Conservation (phyloP, 37 sponge, comb jelly and placozoan species). For the Diacarnus erythraeanus region DNA sequence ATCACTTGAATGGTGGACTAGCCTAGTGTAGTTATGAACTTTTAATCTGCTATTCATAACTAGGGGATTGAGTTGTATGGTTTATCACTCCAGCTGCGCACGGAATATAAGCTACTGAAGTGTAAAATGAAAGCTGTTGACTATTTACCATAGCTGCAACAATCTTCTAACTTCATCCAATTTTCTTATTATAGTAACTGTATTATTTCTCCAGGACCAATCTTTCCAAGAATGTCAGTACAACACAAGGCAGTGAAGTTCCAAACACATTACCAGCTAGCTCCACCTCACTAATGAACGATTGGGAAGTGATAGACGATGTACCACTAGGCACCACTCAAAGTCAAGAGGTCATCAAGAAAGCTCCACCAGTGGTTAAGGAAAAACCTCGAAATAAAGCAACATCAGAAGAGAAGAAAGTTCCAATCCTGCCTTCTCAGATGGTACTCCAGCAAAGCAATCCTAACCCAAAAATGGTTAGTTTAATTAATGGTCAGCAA, state of each 20-base stretch:
- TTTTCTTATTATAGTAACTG: too few species aligned
- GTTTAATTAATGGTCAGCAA: not conserved
- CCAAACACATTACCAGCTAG: not conserved
- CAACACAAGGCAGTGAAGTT: not conserved
- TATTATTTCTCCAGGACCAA: not conserved
- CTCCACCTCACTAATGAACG: too few species aligned
- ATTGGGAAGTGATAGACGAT: constrained; percentile 20
- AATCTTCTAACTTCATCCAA: too few species aligned
- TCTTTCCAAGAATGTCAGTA: not conserved
- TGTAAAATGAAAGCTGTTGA: too few species aligned
- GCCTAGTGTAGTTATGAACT: too few species aligned
- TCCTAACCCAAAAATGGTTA: not conserved
- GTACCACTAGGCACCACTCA: not conserved
- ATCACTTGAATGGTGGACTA: too few species aligned
- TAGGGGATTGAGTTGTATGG: too few species aligned
- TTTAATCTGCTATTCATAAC: too few species aligned
- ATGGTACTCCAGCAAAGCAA: constrained; percentile 1
- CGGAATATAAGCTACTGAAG: too few species aligned
- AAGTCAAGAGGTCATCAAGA: constrained; percentile 18
- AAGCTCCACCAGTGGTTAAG: constrained; percentile 29
- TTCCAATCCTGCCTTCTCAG: not conserved
- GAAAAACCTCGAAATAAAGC: constrained; percentile 20
- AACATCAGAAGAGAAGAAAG: not conserved
- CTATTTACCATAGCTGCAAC: too few species aligned
- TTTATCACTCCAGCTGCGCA: too few species aligned